Conservation (phyloP, 2,113 vertebrate species). For the Pluvialis apricaria region DNA sequence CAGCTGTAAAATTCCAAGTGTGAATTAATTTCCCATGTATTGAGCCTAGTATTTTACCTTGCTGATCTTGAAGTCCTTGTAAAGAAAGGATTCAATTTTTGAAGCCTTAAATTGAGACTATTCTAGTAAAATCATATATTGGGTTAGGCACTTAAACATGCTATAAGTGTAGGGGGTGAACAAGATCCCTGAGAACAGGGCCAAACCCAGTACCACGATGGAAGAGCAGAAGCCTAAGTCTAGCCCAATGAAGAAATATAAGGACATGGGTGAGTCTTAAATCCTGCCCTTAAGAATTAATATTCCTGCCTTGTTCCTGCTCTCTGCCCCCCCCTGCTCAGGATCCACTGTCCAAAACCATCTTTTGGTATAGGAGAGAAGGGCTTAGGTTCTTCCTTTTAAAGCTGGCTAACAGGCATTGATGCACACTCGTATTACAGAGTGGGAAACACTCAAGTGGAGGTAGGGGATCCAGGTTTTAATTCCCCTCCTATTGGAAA, state of each 20-base stretch:
- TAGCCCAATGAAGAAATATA: background rate
- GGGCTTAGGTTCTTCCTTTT: background rate
- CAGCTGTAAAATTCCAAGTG: background rate
- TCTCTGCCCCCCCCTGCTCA: background rate
- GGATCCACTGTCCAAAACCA: background rate
- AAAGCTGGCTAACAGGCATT: background rate
- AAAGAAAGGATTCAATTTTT: conserved; percentile 2
- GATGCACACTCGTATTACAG: background rate
- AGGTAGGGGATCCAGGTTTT: background rate
- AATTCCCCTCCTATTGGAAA: background rate
- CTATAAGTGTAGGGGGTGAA: background rate
- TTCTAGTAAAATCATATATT: background rate
- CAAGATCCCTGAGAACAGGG: background rate
- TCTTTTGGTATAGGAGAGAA: background rate
- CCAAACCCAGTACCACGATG: background rate
- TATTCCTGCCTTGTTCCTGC: no score
- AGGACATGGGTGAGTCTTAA: background rate
- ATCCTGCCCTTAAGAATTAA: background rate
- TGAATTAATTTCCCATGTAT: background rate
- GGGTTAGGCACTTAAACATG: background rate
- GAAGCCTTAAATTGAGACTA: background rate
- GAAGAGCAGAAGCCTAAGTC: background rate
- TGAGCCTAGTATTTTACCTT: background rate
- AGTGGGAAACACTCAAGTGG: background rate
- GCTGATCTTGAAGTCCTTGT: background rate